Conservation (phyloP, 2,113 vertebrate species). For the Numida meleagris region DNA sequence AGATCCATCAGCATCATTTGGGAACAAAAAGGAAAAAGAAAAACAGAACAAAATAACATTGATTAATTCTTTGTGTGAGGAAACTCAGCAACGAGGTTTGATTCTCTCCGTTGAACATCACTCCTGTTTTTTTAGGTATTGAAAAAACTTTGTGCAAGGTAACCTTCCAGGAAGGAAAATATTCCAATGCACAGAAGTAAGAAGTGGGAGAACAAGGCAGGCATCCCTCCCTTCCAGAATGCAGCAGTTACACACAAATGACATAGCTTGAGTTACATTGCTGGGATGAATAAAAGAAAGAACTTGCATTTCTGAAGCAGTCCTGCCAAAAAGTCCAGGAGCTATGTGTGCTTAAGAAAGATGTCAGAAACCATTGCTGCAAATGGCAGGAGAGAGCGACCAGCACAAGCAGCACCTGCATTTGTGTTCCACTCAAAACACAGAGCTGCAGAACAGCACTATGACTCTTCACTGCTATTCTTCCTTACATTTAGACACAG, state of each 20-base stretch:
- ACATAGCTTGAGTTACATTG: constrained; percentile 30
- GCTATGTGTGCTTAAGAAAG: background rate
- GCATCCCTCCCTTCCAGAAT: constrained; percentile 3
- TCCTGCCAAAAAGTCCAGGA: background rate
- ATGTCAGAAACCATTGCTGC: background rate
- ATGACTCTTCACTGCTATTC: background rate
- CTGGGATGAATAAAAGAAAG: constrained; percentile 38
- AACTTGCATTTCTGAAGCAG: background rate
- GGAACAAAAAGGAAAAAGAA: background rate
- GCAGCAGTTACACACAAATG: background rate
- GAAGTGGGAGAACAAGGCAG: background rate
- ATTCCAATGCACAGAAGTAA: background rate
- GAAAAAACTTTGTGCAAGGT: background rate
- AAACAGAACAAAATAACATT: background rate
- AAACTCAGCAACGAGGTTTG: background rate
- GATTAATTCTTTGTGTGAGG: background rate
- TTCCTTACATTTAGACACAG: background rate
- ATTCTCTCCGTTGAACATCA: background rate
- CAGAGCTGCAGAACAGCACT: background rate
- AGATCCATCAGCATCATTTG: background rate
- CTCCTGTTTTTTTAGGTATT: background rate
- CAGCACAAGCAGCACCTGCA: background rate
- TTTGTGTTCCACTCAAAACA: background rate
- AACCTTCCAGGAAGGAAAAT: background rate
- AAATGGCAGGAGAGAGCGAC: background rate